Percentiles rank a stretch among this genome's conserved stretches.
These are phyloP conservation scores for Oreohelix idahoensis DNA, from an alignment of 1,140 invertebrate genomes.

Conservation along the genomic window DNA sequence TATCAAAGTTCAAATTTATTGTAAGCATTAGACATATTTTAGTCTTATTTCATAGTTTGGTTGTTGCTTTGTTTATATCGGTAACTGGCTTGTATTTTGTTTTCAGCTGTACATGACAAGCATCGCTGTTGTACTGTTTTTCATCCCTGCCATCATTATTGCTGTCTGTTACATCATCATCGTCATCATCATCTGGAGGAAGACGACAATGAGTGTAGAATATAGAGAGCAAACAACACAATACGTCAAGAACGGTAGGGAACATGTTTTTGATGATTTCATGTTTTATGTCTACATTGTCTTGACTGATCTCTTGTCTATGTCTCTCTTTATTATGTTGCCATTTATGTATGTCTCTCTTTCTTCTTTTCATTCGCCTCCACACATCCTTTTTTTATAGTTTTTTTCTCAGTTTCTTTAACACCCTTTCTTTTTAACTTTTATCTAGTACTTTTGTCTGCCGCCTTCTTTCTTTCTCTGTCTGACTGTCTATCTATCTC, in stretches of 20 bases:
- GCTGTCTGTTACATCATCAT: slow-evolving; percentile 92
- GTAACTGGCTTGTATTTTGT: no score
- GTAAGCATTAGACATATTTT: no score
- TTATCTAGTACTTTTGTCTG: no score
- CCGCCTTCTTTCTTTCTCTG: not conserved
- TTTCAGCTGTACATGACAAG: slow-evolving; percentile 88
- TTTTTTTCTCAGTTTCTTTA: no score
- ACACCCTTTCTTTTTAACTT: no score
- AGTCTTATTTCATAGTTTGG: no score
- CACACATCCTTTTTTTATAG: not conserved
- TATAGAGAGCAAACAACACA: slow-evolving; percentile 22
- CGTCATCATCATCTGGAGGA: slow-evolving; percentile 86
- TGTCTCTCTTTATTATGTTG: no score
- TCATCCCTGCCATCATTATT: slow-evolving; percentile 90
- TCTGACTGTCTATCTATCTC: not conserved
- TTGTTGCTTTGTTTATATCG: not conserved
- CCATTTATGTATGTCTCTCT: no score
- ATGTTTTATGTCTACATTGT: not conserved
- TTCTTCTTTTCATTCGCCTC: no score
- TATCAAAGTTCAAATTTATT: no score
- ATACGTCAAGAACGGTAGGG: slow-evolving; percentile 28
- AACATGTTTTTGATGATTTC: no score
- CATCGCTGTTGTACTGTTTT: slow-evolving; percentile 87
- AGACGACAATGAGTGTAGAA: slow-evolving; percentile 8
- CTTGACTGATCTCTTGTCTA: no score